Evolutionary conservation across 2,888 invertebrate species (phyloP).

Genomic region (Nycteola revayana): DNA sequence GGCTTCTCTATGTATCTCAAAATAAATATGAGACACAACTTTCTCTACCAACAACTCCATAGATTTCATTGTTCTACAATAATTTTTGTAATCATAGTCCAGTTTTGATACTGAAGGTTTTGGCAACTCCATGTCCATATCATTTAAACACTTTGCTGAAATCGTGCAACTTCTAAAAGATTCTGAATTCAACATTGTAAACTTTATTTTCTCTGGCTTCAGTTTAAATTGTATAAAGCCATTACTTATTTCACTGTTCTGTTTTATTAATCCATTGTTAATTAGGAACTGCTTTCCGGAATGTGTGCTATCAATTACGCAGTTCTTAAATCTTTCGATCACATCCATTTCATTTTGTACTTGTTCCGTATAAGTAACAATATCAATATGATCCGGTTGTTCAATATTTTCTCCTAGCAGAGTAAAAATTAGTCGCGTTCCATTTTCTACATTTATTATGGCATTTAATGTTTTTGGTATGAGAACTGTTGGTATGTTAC

Average conservation of each 20-base stretch:
- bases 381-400: conserved; percentile 72
- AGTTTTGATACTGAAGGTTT: conserved; percentile 45
- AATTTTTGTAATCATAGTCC: conserved; percentile 66
- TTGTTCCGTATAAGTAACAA: conserved; percentile 68
- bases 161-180: conserved; percentile 77
- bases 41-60: conserved; percentile 65
- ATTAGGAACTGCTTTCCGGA: conserved; percentile 76
- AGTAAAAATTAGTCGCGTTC: conserved; percentile 79
- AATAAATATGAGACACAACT: conserved; percentile 56
- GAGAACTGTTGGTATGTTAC: conserved; percentile 71
- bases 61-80: conserved; percentile 76
- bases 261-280: conserved; percentile 76
- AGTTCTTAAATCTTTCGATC: conserved; percentile 74
- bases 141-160: conserved; percentile 56
- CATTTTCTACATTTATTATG: conserved; percentile 78
- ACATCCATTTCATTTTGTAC: conserved; percentile 53
- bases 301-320: conserved; percentile 72
- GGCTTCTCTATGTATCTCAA: conserved; percentile 69
- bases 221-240: conserved; percentile 67
- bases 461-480: conserved; percentile 78
- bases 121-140: conserved; percentile 50
- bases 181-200: conserved; percentile 74
- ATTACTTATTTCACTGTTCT: conserved; percentile 58
- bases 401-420: conserved; percentile 56
- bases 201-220: conserved; percentile 69